Evolutionary conservation across 92 coral and sea anemone genomes (phyloP), one percentile per base, ranked within the genome.

Genomic region (Anthopleura xanthogrammica): DNA sequence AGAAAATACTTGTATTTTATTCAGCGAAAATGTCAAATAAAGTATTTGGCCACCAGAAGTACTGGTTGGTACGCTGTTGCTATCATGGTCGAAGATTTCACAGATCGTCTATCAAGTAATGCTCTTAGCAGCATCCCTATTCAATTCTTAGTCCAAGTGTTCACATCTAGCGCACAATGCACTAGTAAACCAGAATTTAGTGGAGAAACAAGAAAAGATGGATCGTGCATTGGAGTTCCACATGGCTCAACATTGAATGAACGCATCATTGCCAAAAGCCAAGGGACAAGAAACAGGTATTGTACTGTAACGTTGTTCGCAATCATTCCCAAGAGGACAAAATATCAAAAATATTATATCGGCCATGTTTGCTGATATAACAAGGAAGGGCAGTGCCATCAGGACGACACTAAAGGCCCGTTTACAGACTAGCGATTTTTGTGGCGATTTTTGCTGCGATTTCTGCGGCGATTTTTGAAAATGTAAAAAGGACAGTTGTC

Each of bases 221-320:
- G 87, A 55, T 93, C 97, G 9, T 93, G 97, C 57, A 89, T 93
- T n/a, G 97, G 97, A 0, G 91, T 93, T 41, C 86, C 97, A 0
- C 86, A 81, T 41, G 80, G 82, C 12, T 87, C 83, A 20, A 88
- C 93, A 2, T 91, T 85, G 56, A 83, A 78, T 19, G 97, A 93
- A 78, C 90, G 87, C 4, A 83, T 93, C 81, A 86, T 91, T n/a
- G 97, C 86, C 48, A 87, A 76, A 70, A 88, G 87, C 57, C 92
- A 91, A 60, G 92, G 92, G 40, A 74, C 80, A 12, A 83, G 85
- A 70, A 89, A 84, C 79, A 88, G 89, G 97, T 91, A 84, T 40
- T 62, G 22, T 22, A 62, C 24, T 7, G 11, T 20, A 17, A 19
- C 24, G 70, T 7, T 46, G 9, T 46, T 46, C 9, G 50, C 50